Evolutionary conservation across 2,113 vertebrate genomes (phyloP), one percentile per base, ranked within the genome.

Genomic region (Jaculus jaculus): DNA sequence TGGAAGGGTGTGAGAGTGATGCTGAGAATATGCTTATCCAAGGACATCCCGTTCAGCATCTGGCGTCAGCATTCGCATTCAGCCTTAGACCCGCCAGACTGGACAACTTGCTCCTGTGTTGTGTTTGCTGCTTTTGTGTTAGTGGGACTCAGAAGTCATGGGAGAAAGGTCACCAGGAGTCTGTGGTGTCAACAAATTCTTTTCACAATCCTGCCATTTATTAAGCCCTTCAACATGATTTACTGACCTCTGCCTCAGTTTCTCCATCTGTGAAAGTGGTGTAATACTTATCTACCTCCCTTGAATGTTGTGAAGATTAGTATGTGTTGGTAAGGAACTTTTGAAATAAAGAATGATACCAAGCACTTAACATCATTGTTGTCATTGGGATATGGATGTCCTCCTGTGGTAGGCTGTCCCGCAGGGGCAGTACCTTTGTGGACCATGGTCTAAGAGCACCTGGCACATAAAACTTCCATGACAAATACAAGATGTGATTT

Each of bases 241-340:
- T 93, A 77, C 65, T 92, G 42, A 87, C 87, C 72, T 93, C 85
- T 95, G 92, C 93, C 94, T 97, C 95, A 61, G 83, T 97, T 95
- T 95, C 86, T 95, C 84, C 95, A 93, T 96, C 93, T 93, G 94
- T 97, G 87, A 96, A 96, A 94, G 82, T 95, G 93, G 66, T 96
- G 71, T 95, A 88, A 95, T 92, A 96, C 92, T 96, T 97, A 97
- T 96, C 97, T 97, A 97, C 96, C 97, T 97, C 96, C 96, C 92
- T 96, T 89, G 68, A 95, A 95, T 95, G 74, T 96, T 96, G 95
- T 95, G 68, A 97, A 94, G 77, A 93, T 87, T 94, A 97, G 95
- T 94, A 79, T 83, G 39, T 96, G 94, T 96, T 97, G 92, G 94
- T 79, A 90, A 97, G 94, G 47, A 84, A 92, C 86, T 96, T 95